These are phyloP conservation scores for Salmo trutta DNA, from an alignment of 2,797 vertebrate genomes.

Conservation along the genomic window DNA sequence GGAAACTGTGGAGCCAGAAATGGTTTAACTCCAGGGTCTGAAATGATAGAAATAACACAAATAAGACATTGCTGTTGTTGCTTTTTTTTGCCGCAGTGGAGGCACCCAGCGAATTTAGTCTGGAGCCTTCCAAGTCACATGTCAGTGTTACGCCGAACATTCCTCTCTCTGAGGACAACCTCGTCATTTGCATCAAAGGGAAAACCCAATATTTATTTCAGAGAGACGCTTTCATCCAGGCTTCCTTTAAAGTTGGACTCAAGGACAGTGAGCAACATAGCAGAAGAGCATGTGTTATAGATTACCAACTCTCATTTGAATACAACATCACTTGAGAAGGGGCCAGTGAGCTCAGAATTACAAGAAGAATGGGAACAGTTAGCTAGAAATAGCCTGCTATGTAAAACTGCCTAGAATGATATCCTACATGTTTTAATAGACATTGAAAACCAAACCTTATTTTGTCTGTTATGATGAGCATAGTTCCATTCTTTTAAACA, in stretches of 20 bases:
- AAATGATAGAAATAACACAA: constrained; percentile 80
- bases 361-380: constrained; percentile 70
- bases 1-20: constrained; percentile 76
- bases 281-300: constrained; percentile 67
- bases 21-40: constrained; percentile 73
- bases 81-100: constrained; percentile 53
- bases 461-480: no score
- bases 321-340: constrained; percentile 70
- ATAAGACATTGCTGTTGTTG: constrained; percentile 69
- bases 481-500: no score
- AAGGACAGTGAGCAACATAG: constrained; percentile 52
- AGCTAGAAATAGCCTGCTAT: constrained; percentile 48
- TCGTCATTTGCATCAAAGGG: constrained; percentile 74
- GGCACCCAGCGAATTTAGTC: constrained; percentile 79
- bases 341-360: constrained; percentile 55
- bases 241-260: constrained; percentile 75
- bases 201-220: constrained; percentile 66
- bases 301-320: constrained; percentile 75
- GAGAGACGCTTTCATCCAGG: constrained; percentile 78
- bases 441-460: constrained; percentile 41
- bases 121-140: constrained; percentile 79
- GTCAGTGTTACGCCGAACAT: constrained; percentile 63
- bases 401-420: constrained; percentile 47
- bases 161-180: constrained; percentile 59
- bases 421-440: constrained; percentile 51